Conservation (phyloP, 2,888 invertebrate genomes). For the Pristionchus fissidentatus region DNA sequence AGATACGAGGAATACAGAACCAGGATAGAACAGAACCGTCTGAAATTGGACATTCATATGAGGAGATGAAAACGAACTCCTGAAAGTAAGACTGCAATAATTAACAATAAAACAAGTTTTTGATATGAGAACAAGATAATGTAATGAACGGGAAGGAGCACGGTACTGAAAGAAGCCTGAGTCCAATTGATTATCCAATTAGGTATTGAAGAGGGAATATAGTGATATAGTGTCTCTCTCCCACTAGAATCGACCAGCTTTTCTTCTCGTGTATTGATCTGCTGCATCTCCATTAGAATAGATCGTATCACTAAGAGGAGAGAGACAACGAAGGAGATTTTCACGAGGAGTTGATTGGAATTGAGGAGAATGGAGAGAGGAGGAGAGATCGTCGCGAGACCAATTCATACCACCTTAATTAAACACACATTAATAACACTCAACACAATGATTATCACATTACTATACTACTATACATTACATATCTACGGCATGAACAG, state of each 20-base stretch:
- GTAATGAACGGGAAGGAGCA: neutral
- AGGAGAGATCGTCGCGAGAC: neutral
- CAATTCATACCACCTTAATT: too few relatives aligned
- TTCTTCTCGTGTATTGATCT: neutral
- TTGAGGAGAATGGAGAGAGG: neutral
- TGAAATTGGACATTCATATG: conserved; percentile 6
- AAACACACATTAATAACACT: too few relatives aligned
- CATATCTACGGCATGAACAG: too few relatives aligned
- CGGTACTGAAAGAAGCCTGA: neutral
- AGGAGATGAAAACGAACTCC: neutral
- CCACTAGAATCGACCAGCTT: conserved; percentile 22
- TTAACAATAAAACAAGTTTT: neutral
- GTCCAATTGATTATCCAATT: neutral
- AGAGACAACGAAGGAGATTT: neutral
- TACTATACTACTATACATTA: neutral
- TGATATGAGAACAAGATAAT: neutral
- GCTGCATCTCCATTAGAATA: conserved; percentile 9
- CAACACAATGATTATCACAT: neutral
- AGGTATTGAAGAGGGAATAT: too few relatives aligned
- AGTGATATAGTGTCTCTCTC: too few relatives aligned
- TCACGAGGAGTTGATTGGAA: conserved; percentile 18
- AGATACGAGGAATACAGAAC: neutral
- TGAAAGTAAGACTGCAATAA: neutral
- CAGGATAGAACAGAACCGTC: conserved; percentile 2
- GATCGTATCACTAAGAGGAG: neutral